phyloP scores from a whole-genome alignment of 2,888 invertebrate genomes.

The Dryocosmus kuriphilus region DNA sequence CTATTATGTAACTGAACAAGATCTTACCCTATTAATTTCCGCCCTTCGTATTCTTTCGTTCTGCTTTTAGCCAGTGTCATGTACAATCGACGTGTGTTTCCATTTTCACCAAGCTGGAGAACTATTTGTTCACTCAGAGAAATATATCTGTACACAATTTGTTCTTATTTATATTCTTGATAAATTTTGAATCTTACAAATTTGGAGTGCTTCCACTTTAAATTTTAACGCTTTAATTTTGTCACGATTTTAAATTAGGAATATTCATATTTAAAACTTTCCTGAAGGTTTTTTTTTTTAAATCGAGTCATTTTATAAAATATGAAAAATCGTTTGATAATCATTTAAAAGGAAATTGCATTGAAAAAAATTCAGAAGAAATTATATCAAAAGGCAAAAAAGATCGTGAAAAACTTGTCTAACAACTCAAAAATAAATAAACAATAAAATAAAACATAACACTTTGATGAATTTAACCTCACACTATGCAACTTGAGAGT shows the following conservation, averaged over 20 bases:
- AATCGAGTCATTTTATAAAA: no score
- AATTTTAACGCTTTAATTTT: no score
- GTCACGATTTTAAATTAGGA: no score
- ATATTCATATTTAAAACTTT: no score
- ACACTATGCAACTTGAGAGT: background rate
- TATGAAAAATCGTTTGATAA: no score
- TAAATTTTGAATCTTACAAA: background rate
- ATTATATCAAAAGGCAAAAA: background rate
- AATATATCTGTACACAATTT: slow-evolving; percentile 50
- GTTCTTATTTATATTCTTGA: background rate
- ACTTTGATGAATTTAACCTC: background rate
- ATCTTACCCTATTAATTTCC: slow-evolving; percentile 87
- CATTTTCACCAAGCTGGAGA: slow-evolving; percentile 43
- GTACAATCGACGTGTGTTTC: slow-evolving; percentile 45
- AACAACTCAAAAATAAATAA: background rate
- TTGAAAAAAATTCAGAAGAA: no score
- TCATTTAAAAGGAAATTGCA: no score
- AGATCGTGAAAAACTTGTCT: background rate
- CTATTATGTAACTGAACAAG: no score
- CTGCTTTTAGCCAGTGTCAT: slow-evolving; percentile 59
- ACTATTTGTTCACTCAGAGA: slow-evolving; percentile 50
- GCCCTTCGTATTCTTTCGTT: slow-evolving; percentile 85
- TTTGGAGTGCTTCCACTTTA: no score
- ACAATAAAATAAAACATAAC: background rate
- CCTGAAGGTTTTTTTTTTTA: no score